Evolutionary conservation across 2,888 invertebrate species (phyloP), one percentile per base, ranked within the genome.

Genomic region (Pyrochroa serraticornis): DNA sequence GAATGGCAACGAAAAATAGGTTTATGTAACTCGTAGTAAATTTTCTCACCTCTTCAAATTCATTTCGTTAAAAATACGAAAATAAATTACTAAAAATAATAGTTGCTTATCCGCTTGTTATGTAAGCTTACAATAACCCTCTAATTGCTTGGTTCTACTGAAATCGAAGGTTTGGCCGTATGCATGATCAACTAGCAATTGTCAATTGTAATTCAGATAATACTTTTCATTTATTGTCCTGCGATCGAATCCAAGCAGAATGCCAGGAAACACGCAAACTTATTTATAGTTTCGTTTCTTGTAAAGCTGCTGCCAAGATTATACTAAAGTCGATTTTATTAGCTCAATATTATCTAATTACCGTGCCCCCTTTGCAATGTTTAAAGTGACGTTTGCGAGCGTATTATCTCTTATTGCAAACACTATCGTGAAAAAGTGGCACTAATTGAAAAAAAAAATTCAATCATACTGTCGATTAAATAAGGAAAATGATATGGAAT

Each of bases 1-100:
- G 43, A 47, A 55, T 55, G 55, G 43, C 47, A 47, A 42, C 6
- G 45, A 41, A 55, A 54, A 55, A 55, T 43, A 55, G 38, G 36
- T 14, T 55, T 55, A 48, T 43, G 37, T 48, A 55, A 55, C 36
- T 32, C 32, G 30, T 48, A 55, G 48, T 48, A 55, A 55, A 55
- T 48, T 43, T 48, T 42, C 45, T 44, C 3, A 6, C 32, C 14
- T 22, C 32, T 42, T 32, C 38, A 9, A 44, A 55, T 55, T 48
- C 43, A 55, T 49, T 54, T 49, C 33, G 49, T 44, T 56, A 31
- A 55, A 7, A 48, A 36, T 37, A 12, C 30, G 44, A 49, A 56
- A 56, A 49, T 49, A 56, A 38, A 37, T n/a, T 9, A 38, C 44
- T 50, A 56, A 56, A 49, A 56, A 56, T 56, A 56, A 43, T 22